Conservation (phyloP, 2,797 vertebrate genomes). For the Tenualosa thibaudeaui region DNA sequence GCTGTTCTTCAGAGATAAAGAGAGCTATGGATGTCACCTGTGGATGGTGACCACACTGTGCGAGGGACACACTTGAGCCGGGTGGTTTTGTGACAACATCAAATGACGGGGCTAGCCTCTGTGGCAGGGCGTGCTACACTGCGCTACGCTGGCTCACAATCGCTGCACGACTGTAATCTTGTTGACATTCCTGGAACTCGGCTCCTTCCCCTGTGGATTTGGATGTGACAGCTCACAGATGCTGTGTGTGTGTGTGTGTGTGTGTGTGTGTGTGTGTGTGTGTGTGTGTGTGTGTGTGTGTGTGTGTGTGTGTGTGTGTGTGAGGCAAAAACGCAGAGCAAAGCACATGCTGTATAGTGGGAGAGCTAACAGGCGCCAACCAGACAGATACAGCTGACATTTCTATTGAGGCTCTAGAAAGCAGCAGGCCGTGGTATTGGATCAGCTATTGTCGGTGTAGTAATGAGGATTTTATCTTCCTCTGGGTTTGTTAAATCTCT, state of each 20-base stretch:
- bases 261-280: neutral
- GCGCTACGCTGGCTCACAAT: neutral
- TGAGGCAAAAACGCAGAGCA: neutral
- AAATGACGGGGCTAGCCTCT: neutral
- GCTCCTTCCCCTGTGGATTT: constrained; percentile 5
- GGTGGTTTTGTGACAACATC: constrained; percentile 7
- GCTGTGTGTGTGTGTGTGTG: neutral
- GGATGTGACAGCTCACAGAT: constrained; percentile 14
- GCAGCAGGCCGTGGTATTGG: neutral
- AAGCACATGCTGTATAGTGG: neutral
- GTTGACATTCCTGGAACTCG: constrained; percentile 21
- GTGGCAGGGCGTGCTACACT: neutral
- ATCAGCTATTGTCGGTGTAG: constrained; percentile 10
- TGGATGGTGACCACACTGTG: neutral
- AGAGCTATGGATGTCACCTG: neutral
- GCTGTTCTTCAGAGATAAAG: neutral
- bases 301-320: neutral
- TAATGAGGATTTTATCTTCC: constrained; percentile 23
- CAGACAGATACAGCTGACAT: constrained; percentile 8
- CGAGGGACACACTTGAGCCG: neutral
- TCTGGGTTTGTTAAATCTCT: constrained; percentile 8
- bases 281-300: neutral
- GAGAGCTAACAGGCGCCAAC: neutral
- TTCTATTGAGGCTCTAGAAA: neutral
- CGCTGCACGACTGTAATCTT: constrained; percentile 8